A percentile compares a stretch with the other conserved stretches of the same genome.
Evolutionary conservation across 64 coral and sea anemone genomes (phyloP).

Genomic region (Stichodactyla helianthus): DNA sequence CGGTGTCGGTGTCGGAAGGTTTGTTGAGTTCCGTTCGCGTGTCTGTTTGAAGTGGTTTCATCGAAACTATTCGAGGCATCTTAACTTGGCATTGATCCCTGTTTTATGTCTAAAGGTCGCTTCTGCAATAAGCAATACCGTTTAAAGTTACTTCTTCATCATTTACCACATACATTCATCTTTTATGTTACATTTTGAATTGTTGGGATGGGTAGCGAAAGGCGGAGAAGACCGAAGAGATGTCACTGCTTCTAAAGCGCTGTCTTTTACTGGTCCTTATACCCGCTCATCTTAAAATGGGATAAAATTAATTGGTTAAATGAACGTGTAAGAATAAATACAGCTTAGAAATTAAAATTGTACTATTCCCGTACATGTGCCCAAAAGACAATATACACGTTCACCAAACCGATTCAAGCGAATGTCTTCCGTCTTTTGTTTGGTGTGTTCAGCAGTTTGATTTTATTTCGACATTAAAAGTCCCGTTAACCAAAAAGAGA

Average conservation of each 20-base stretch:
- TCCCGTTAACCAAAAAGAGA: neutral
- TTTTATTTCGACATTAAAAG: neutral
- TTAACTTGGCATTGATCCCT: neutral
- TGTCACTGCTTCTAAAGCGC: neutral
- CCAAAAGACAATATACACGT: neutral
- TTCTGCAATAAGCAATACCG: neutral
- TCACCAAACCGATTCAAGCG: neutral
- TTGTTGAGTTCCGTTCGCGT: neutral
- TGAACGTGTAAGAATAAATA: neutral
- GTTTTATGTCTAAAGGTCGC: neutral
- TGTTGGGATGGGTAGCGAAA: neutral
- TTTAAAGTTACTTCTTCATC: neutral
- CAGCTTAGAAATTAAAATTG: neutral
- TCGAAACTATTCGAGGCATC: neutral
- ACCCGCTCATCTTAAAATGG: slow-evolving; percentile 6
- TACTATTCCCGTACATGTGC: neutral
- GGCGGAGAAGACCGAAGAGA: neutral
- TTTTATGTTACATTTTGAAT: neutral
- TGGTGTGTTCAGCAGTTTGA: neutral
- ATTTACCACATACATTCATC: neutral
- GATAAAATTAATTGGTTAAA: slow-evolving; percentile 3
- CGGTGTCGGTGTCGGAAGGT: slow-evolving; percentile 3
- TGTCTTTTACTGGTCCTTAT: neutral
- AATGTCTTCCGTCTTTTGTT: neutral
- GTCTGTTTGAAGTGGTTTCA: slow-evolving; percentile 10